Conservation (phyloP, 2,113 vertebrate species). For the Aplodontia rufa region DNA sequence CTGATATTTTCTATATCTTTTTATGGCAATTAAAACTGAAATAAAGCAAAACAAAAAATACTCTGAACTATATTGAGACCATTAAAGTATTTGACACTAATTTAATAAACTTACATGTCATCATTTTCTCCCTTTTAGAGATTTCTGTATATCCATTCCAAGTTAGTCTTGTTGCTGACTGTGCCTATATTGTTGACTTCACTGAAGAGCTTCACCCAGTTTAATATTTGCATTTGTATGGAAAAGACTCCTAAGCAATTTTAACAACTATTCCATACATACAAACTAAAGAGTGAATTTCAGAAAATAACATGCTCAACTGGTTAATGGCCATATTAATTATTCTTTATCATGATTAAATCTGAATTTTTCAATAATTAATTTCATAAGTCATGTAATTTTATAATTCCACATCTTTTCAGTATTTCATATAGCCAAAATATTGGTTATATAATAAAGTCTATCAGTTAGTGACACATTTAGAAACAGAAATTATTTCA, state of each 20-base stretch:
- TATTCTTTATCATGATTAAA: slow-evolving; percentile 5
- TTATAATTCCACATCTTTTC: background rate
- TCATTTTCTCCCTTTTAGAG: background rate
- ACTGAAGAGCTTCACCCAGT: background rate
- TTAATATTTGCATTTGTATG: background rate
- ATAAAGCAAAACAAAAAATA: background rate
- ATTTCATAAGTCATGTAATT: background rate
- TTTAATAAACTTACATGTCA: background rate
- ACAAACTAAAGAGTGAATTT: background rate
- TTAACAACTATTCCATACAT: background rate
- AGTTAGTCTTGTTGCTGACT: background rate
- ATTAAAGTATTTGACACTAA: background rate
- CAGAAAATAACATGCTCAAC: background rate
- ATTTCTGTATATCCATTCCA: background rate
- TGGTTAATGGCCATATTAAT: background rate
- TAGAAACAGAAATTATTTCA: too few relatives aligned
- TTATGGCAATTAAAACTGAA: background rate
- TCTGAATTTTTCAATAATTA: background rate
- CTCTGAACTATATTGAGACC: background rate
- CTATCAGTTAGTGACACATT: background rate
- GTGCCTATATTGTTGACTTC: background rate
- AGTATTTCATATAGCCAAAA: background rate
- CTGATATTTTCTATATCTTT: background rate
- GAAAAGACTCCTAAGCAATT: background rate
- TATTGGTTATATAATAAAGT: background rate